Conservation (phyloP, 2,797 vertebrate species). For the Bovichtus diacanthus region DNA sequence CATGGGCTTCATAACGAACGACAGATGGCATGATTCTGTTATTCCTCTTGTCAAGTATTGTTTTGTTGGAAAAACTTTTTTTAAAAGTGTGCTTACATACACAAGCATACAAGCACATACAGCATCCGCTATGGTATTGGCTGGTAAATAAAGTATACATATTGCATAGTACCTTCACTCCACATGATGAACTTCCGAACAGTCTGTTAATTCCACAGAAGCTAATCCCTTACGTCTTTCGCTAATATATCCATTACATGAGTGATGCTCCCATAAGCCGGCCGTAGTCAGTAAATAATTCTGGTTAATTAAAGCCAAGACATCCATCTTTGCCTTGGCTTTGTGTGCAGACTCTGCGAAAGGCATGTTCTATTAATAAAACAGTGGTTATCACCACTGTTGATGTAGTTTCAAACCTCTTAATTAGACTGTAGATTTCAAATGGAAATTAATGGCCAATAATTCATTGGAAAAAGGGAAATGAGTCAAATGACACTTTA, state of each 20-base stretch:
- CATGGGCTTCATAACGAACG: constrained; percentile 54
- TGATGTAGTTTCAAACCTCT: constrained; percentile 77
- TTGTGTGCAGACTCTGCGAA: constrained; percentile 72
- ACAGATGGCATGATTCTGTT: constrained; percentile 72
- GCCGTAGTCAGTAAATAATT: constrained; percentile 85
- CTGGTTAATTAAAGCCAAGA: constrained; percentile 85
- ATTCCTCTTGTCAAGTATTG: constrained; percentile 58
- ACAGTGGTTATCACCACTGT: constrained; percentile 77
- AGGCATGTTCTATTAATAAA: constrained; percentile 83
- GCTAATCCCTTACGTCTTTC: constrained; percentile 82
- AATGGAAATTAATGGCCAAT: constrained; percentile 69
- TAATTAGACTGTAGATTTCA: constrained; percentile 78
- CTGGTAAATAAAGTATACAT: constrained; percentile 60
- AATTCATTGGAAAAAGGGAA: constrained; percentile 63
- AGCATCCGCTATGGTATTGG: constrained; percentile 9
- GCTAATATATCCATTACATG: constrained; percentile 87
- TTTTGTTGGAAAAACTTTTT: constrained; percentile 23
- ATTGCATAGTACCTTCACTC: constrained; percentile 56
- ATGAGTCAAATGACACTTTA: constrained; percentile 35
- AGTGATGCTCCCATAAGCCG: constrained; percentile 82
- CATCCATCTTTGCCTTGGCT: constrained; percentile 82
- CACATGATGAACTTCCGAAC: constrained; percentile 74
- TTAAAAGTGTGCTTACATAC: constrained; percentile 8
- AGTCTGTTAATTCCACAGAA: constrained; percentile 78
- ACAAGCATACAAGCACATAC: constrained; percentile 9